Evolutionary conservation across 2,113 vertebrate species (phyloP).

Genomic region (Spea multiplicata): DNA sequence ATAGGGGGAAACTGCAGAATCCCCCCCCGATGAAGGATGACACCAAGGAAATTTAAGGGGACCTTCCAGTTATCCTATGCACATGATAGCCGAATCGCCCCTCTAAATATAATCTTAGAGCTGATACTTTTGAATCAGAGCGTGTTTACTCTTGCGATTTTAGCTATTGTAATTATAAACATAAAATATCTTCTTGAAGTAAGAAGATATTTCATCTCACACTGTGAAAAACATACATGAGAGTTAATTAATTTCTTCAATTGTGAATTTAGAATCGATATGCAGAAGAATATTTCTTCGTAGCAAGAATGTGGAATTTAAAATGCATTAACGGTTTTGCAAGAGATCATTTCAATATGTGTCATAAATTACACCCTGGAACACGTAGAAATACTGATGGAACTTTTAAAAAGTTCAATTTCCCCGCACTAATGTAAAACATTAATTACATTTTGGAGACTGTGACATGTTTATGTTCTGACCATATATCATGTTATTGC

Average conservation of each 20-base stretch:
- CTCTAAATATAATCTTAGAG: too few species aligned
- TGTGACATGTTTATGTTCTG: conserved; percentile 31
- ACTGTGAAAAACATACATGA: conserved; percentile 47
- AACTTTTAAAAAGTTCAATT: conserved; percentile 42
- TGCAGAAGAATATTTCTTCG: conserved; percentile 35
- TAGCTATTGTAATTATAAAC: conserved; percentile 50
- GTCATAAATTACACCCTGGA: conserved; percentile 30
- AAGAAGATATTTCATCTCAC: conserved; percentile 47
- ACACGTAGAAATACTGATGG: conserved; percentile 17
- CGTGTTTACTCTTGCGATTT: conserved; percentile 47
- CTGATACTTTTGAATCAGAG: conserved; percentile 42
- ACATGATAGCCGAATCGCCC: too few species aligned
- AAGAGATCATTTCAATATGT: conserved; percentile 32
- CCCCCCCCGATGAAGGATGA: too few species aligned
- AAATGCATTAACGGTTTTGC: conserved; percentile 38
- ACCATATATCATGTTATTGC: conserved; percentile 34
- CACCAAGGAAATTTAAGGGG: too few species aligned
- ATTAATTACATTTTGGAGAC: conserved; percentile 39
- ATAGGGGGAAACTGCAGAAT: too few species aligned
- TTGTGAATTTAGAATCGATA: conserved; percentile 26
- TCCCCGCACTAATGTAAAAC: conserved; percentile 36
- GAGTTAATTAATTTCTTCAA: conserved; percentile 49
- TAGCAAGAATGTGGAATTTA: conserved; percentile 44
- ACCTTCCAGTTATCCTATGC: too few species aligned
- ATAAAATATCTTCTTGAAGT: conserved; percentile 34